Evolutionary conservation across 2,888 invertebrate species (phyloP).

Genomic region (Aplocera efformata): DNA sequence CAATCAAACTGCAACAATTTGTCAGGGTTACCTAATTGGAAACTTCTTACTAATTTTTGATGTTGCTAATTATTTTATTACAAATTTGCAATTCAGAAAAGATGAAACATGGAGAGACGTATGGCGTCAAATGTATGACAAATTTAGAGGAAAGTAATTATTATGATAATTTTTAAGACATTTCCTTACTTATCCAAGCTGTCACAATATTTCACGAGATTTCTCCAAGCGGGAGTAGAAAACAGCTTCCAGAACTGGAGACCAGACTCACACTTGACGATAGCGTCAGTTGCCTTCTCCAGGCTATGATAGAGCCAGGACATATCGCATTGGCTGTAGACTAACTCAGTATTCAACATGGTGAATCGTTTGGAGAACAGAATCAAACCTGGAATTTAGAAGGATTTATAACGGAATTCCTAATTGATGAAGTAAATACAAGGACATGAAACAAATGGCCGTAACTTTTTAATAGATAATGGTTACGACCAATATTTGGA

Average conservation of each 20-base stretch:
- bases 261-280: conserved; percentile 82
- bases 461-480: no score
- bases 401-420: no score
- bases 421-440: no score
- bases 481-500: no score
- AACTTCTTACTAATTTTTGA: no score
- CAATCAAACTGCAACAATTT: conserved; percentile 69
- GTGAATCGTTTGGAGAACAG: conserved; percentile 82
- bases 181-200: conserved; percentile 76
- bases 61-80: no score
- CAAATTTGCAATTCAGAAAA: no score
- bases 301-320: conserved; percentile 80
- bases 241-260: conserved; percentile 84
- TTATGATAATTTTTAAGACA: no score
- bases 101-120: no score
- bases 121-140: no score
- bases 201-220: conserved; percentile 81
- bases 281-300: conserved; percentile 78
- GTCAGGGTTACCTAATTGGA: not conserved
- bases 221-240: conserved; percentile 80
- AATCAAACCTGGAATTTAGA: conserved; percentile 49
- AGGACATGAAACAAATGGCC: no score
- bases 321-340: conserved; percentile 75
- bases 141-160: no score
- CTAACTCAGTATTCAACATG: conserved; percentile 75